Evolutionary conservation across 2,113 vertebrate species (phyloP), one percentile per base, ranked within the genome.

Genomic region (Microtus oregoni): DNA sequence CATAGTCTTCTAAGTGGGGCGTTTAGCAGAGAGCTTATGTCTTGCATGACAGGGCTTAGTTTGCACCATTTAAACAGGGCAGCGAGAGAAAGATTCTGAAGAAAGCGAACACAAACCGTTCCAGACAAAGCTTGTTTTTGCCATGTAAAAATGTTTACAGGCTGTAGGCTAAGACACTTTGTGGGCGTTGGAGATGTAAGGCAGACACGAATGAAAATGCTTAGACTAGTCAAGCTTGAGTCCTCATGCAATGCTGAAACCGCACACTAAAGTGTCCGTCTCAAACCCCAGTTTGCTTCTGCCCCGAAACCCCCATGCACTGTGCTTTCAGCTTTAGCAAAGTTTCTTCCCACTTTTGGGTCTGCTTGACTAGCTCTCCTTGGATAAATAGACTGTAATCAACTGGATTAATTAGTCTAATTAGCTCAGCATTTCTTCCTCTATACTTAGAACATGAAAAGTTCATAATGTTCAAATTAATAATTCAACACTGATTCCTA

Each of bases 401-500:
- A 98, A 95, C 96, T 78, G 97, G 97, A 98, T 94, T 95, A 98
- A 94, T 97, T 97, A 97, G 95, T 97, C 97, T 97, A 97, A 96
- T 91, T 97, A 97, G 96, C 77, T 97, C 94, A 95, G 87, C 89
- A 96, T 93, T 97, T 97, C 97, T 97, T 97, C 55, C 68, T 87
- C 96, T 97, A 90, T 96, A 97, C 97, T 98, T 98, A 97, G 76
- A 96, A 92, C 72, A 81, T 97, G 96, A 97, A 96, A 98, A 98
- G 98, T 98, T 96, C 97, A 96, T 97, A 97, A 97, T 98, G 98
- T 98, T 97, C 93, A 97, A 98, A 98, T 96, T 98, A 98, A 98
- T 98, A 97, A 98, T 97, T 98, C 97, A 98, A 98, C 98, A 97
- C 0, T 1, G 63, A 89, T 97, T 97, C 78, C 94, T 97, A 89